These are phyloP conservation scores for Holothuria leucospilota DNA, from an alignment of 53 echinoderm and acorn worm species.

Conservation along the genomic window DNA sequence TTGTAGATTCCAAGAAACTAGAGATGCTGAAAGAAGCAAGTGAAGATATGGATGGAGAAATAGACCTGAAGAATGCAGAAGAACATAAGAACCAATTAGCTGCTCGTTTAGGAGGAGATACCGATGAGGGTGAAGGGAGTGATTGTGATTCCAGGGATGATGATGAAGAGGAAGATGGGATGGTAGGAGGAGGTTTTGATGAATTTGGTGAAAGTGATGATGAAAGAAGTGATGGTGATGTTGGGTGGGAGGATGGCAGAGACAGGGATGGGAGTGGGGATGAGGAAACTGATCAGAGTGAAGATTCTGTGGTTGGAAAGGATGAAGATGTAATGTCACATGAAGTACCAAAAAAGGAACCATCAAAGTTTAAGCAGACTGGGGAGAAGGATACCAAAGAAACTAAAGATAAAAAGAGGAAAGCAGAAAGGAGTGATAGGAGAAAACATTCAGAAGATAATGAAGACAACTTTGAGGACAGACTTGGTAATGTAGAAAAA, in stretches of 20 bases:
- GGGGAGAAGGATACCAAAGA: not conserved
- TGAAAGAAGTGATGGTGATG: conserved; percentile 20
- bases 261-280: conserved; percentile 16
- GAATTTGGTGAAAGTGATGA: conserved; percentile 24
- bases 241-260: not conserved
- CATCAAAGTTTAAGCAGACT: not conserved
- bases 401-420: conserved; percentile 15
- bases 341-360: not conserved
- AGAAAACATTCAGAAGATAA: not conserved
- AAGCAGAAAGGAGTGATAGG: not conserved
- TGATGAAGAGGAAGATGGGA: conserved; percentile 12
- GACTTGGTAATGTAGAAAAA: not conserved
- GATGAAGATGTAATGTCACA: conserved; percentile 24
- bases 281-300: conserved; percentile 29
- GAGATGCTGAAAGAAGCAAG: conserved; percentile 42
- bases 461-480: not conserved
- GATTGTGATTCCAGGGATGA: conserved; percentile 1
- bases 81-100: conserved; percentile 28
- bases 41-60: conserved; percentile 41
- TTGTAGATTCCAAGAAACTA: conserved; percentile 74
- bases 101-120: conserved; percentile 40
- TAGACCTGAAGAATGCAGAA: conserved; percentile 53
- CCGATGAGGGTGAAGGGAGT: not conserved
- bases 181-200: conserved; percentile 13
- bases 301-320: conserved; percentile 38